These are phyloP conservation scores for Neomonachus schauinslandi DNA, from an alignment of 2,113 vertebrate genomes.

Conservation along the genomic window DNA sequence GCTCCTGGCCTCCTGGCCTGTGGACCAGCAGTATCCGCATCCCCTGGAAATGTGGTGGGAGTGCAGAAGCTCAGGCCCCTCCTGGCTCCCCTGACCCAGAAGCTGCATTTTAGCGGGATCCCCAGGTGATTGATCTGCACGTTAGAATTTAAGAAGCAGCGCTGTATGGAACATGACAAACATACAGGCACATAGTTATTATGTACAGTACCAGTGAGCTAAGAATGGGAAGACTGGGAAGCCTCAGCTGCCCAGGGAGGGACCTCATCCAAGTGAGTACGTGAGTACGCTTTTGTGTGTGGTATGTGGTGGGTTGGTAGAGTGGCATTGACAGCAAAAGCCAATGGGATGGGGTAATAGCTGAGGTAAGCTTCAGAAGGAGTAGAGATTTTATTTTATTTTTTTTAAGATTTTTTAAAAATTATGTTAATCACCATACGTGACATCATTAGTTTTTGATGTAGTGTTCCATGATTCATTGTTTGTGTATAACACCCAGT, in stretches of 20 bases:
- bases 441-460: too few relatives aligned
- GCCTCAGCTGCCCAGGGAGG: neutral
- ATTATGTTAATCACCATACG: too few relatives aligned
- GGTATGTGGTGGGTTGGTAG: neutral
- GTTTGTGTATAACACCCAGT: too few relatives aligned
- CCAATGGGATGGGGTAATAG: neutral
- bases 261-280: neutral
- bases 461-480: too few relatives aligned
- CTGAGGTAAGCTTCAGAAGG: neutral
- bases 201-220: neutral
- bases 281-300: neutral
- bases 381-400: neutral
- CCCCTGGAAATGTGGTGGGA: neutral
- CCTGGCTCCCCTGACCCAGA: neutral
- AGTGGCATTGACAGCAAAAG: neutral
- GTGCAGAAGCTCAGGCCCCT: neutral
- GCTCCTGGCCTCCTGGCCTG: too few relatives aligned
- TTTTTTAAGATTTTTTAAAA: too few relatives aligned
- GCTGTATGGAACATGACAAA: neutral
- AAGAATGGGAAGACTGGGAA: neutral
- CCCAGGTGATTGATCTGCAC: neutral
- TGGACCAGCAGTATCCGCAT: neutral
- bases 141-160: neutral
- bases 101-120: neutral
- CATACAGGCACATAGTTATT: neutral